A percentile compares a stretch with the other conserved stretches of the same genome.
Conservation (phyloP, 2,113 vertebrate genomes). For the Psammodynastes pulverulentus region DNA sequence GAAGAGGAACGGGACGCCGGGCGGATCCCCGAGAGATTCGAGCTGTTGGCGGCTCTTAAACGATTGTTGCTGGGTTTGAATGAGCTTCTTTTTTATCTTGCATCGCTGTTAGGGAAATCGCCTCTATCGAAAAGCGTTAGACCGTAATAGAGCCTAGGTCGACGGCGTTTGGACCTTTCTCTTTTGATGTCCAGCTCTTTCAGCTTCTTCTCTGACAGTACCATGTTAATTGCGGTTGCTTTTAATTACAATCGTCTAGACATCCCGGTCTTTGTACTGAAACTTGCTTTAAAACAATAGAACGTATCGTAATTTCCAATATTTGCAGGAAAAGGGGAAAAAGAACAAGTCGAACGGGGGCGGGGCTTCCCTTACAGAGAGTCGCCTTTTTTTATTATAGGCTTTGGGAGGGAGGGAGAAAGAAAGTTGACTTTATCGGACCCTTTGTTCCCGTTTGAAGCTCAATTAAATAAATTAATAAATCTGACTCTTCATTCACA, state of each 20-base stretch:
- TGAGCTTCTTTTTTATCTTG: not conserved
- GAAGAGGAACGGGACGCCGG: not conserved
- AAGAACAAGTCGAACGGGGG: not conserved
- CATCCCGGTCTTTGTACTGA: not conserved
- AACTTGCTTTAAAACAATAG: not conserved
- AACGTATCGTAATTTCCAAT: not conserved
- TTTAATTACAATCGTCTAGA: not conserved
- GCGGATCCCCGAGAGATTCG: not conserved
- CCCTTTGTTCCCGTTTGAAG: not conserved
- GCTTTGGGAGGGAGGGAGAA: not conserved
- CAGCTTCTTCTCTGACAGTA: not conserved
- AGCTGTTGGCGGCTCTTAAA: not conserved
- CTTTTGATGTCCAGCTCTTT: not conserved
- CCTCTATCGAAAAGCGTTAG: not conserved
- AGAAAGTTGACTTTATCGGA: not conserved
- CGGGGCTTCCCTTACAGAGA: not conserved
- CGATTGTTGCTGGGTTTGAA: not conserved
- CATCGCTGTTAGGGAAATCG: not conserved
- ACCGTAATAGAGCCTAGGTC: not conserved
- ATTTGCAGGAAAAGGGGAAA: not conserved
- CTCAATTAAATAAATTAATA: not conserved
- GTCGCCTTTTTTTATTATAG: too few relatives aligned
- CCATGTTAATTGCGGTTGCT: not conserved
- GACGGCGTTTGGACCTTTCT: not conserved
- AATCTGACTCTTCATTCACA: not conserved